Percentiles rank a stretch among this genome's conserved stretches.
phyloP scores from a whole-genome alignment of 2,888 invertebrate species.

The Lepeophtheirus nordmannii region DNA sequence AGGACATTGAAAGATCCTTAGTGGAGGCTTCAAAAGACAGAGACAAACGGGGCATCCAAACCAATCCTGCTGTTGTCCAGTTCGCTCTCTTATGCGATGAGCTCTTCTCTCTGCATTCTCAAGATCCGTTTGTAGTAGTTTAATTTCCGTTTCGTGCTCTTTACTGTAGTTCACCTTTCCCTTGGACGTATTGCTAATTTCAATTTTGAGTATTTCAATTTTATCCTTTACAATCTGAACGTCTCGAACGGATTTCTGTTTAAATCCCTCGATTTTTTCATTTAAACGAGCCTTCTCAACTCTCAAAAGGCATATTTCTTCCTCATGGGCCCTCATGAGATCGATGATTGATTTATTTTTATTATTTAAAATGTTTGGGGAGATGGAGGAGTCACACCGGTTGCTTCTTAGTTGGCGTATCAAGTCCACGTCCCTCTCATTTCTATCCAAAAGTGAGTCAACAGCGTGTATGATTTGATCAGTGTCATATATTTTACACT shows the following conservation, averaged over 20 bases:
- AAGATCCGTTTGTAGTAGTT: not conserved
- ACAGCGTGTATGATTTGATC: constrained; percentile 4
- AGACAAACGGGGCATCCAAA: constrained; percentile 21
- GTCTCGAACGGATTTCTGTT: not conserved
- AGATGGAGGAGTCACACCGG: not conserved
- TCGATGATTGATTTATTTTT: not conserved
- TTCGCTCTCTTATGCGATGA: not conserved
- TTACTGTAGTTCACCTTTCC: not conserved
- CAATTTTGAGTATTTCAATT: constrained; percentile 8
- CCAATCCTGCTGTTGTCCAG: constrained; percentile 9
- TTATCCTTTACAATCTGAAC: constrained; percentile 2
- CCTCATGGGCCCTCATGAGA: not conserved
- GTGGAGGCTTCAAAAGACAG: constrained; percentile 13
- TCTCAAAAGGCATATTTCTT: not conserved
- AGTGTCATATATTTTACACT: not conserved
- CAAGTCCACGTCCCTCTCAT: not conserved
- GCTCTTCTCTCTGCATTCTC: constrained; percentile 16
- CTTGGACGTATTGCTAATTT: not conserved
- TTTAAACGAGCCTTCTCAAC: not conserved
- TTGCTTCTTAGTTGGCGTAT: not conserved
- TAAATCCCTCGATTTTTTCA: constrained; percentile 1
- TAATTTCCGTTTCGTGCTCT: constrained; percentile 11
- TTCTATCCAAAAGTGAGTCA: not conserved
- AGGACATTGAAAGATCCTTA: constrained; percentile 22
- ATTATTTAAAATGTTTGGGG: not conserved